Evolutionary conservation across 2,888 invertebrate genomes (phyloP).

Genomic region (Tinea trinotella): DNA sequence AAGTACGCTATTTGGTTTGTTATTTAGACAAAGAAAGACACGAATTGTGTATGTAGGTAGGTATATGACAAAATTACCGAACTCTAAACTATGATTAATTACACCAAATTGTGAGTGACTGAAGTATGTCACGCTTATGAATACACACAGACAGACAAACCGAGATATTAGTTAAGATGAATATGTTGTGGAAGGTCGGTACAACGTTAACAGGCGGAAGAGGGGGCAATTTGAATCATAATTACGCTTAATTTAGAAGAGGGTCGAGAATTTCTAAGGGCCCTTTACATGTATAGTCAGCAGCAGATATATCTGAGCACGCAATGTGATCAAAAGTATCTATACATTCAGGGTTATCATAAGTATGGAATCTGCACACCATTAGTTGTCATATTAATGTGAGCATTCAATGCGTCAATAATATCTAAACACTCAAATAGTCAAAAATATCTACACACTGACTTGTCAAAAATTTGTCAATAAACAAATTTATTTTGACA

Average conservation of each 20-base stretch:
- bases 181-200: slow-evolving; percentile 22
- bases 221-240: slow-evolving; percentile 40
- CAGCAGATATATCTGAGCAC: too few relatives aligned
- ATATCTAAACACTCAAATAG: too few relatives aligned
- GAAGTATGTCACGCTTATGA: slow-evolving; percentile 12
- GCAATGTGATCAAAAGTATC: too few relatives aligned
- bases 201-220: slow-evolving; percentile 28
- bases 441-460: too few relatives aligned
- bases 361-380: too few relatives aligned
- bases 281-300: not conserved
- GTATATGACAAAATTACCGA: not conserved
- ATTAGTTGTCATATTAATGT: too few relatives aligned
- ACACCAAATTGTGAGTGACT: slow-evolving; percentile 12
- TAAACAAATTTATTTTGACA: too few relatives aligned
- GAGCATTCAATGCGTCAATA: too few relatives aligned
- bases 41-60: not conserved
- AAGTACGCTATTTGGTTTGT: too few relatives aligned
- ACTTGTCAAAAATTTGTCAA: too few relatives aligned
- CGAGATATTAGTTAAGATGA: not conserved
- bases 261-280: slow-evolving; percentile 22
- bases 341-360: too few relatives aligned
- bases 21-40: too few relatives aligned
- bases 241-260: slow-evolving; percentile 40
- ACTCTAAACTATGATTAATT: slow-evolving; percentile 9
- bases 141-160: not conserved